A percentile compares a stretch with the other conserved stretches of the same genome.
phyloP scores from a whole-genome alignment of 2,797 vertebrate genomes.

The Poecile montanus region DNA sequence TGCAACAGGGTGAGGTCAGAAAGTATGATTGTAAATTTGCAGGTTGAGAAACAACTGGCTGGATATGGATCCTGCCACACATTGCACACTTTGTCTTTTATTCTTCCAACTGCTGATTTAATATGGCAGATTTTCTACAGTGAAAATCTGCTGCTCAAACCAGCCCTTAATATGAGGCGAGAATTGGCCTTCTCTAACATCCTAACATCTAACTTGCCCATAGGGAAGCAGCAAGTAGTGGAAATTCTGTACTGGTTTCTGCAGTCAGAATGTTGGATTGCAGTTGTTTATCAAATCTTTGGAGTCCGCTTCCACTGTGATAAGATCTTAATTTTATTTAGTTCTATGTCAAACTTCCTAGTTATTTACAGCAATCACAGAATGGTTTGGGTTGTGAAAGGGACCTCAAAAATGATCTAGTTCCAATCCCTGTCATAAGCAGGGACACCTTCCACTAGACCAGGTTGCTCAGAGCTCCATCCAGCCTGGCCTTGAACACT shows the following conservation, averaged over 20 bases:
- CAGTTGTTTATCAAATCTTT: background rate
- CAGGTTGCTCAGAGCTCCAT: background rate
- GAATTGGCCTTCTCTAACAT: background rate
- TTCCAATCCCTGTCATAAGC: background rate
- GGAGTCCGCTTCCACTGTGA: background rate
- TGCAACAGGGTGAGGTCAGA: accelerated
- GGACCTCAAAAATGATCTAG: background rate
- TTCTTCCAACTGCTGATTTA: background rate
- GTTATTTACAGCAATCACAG: background rate
- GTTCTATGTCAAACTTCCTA: background rate
- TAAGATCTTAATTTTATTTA: background rate
- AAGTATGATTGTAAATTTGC: background rate
- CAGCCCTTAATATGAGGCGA: background rate
- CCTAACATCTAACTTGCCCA: background rate
- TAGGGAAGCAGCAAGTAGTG: background rate
- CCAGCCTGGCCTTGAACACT: background rate
- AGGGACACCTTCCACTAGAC: background rate
- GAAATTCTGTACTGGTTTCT: background rate
- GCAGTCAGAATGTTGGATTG: background rate
- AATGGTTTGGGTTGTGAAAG: background rate
- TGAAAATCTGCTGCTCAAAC: background rate
- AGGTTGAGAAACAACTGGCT: background rate
- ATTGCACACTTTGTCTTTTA: background rate
- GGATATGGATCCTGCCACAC: background rate
- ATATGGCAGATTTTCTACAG: background rate